Evolutionary conservation across 2,888 invertebrate species (phyloP).

Genomic region (Aquatica leii): DNA sequence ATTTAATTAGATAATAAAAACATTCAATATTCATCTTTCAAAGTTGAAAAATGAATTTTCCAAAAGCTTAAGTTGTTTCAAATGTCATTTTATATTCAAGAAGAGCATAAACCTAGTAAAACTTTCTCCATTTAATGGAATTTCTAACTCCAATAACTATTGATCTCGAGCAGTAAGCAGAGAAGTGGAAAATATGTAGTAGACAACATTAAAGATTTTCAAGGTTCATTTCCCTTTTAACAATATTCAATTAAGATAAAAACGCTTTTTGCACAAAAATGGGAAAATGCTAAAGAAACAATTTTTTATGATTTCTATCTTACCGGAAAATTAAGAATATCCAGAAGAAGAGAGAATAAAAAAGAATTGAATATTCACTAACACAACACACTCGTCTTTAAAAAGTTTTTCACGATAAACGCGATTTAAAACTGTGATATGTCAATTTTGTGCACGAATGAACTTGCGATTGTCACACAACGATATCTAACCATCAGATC

Average conservation of each 20-base stretch:
- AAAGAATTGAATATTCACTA: background rate
- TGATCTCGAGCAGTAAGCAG: background rate
- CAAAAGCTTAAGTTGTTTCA: background rate
- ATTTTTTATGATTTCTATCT: conserved; percentile 1
- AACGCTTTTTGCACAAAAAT: no score
- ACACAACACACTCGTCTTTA: conserved; percentile 16
- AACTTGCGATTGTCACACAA: conserved; percentile 26
- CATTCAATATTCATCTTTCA: no score
- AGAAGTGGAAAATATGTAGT: conserved; percentile 5
- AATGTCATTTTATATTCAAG: conserved; percentile 10
- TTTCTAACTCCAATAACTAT: conserved; percentile 19
- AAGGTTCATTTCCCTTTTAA: background rate
- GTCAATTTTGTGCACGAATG: conserved; percentile 12
- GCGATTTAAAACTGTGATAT: conserved; percentile 6
- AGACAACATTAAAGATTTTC: conserved; percentile 11
- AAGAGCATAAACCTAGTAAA: conserved; percentile 13
- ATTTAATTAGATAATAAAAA: no score
- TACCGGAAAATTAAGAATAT: conserved; percentile 13
- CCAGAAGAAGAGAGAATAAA: conserved; percentile 8
- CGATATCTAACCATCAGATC: conserved; percentile 22
- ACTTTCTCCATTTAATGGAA: conserved; percentile 17
- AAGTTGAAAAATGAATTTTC: no score
- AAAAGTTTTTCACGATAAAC: conserved; percentile 11
- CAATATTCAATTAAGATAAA: background rate
- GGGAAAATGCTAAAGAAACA: no score